phyloP scores from a whole-genome alignment of 1,140 invertebrate species.

The Ceratosolen fusciceps region DNA sequence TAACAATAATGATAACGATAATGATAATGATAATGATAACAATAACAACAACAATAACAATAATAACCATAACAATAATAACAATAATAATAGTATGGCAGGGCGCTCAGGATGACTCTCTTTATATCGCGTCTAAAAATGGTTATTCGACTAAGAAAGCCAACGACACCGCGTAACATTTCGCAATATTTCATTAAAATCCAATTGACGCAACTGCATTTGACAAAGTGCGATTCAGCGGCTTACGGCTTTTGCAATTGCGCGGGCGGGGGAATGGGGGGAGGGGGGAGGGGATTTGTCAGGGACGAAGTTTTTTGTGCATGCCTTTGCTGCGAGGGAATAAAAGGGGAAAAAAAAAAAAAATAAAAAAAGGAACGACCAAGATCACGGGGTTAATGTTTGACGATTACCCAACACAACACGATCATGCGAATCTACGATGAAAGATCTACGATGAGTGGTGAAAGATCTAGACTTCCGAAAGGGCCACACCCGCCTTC shows the following conservation, averaged over 20 bases:
- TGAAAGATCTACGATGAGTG: not conserved
- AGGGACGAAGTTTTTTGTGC: not conserved
- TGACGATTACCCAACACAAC: not conserved
- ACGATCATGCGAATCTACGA: too few relatives aligned
- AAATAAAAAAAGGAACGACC: not conserved
- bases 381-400: not conserved
- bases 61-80: too few relatives aligned
- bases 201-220: not conserved
- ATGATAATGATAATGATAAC: too few relatives aligned
- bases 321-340: not conserved
- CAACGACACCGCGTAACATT: not conserved
- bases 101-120: not conserved
- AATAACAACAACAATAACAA: too few relatives aligned
- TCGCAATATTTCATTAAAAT: slow-evolving; percentile 39
- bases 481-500: slow-evolving; percentile 54
- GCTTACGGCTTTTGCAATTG: slow-evolving; percentile 20
- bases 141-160: slow-evolving; percentile 30
- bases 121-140: slow-evolving; percentile 34
- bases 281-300: too few relatives aligned
- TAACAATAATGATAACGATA: too few relatives aligned
- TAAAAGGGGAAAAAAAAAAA: slow-evolving; percentile 1
- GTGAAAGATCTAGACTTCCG: not conserved
- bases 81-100: too few relatives aligned
- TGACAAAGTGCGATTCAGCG: not conserved
- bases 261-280: not conserved